Percentiles rank a stretch among this genome's conserved stretches.
Evolutionary conservation across 2,113 vertebrate genomes (phyloP).

Genomic region (Hydrolagus affinis): DNA sequence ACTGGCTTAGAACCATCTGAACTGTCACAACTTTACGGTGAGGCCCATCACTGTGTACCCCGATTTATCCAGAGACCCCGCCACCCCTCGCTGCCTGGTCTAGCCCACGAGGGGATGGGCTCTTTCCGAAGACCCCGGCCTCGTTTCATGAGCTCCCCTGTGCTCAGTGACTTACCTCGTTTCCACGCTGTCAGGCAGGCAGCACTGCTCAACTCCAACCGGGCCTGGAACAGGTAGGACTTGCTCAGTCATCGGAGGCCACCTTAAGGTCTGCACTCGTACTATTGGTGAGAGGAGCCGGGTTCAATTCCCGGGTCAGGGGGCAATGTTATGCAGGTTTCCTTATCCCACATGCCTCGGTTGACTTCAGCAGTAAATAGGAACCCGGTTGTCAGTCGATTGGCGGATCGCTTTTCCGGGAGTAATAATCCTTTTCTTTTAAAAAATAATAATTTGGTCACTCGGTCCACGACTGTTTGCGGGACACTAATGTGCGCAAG

Average conservation of each 20-base stretch:
- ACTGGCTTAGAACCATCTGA: too few species aligned
- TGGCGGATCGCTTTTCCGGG: too few species aligned
- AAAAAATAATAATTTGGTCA: too few species aligned
- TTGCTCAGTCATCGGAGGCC: background rate
- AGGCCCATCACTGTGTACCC: background rate
- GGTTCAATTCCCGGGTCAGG: too few species aligned
- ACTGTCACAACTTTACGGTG: too few species aligned
- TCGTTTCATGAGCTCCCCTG: slow-evolving; percentile 92
- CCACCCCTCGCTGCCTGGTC: background rate
- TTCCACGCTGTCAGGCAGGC: slow-evolving; percentile 62
- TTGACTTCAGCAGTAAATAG: too few species aligned
- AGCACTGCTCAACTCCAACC: slow-evolving; percentile 74
- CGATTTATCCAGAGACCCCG: background rate
- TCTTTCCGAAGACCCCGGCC: slow-evolving; percentile 63
- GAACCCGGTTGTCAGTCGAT: too few species aligned
- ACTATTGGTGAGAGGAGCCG: background rate
- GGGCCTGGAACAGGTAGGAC: slow-evolving; percentile 84
- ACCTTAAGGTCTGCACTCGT: accelerated
- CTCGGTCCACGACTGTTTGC: too few species aligned
- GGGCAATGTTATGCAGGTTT: too few species aligned
- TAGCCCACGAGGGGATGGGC: slow-evolving; percentile 53
- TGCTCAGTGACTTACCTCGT: slow-evolving; percentile 79
- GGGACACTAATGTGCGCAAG: too few species aligned
- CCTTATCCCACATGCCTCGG: too few species aligned
- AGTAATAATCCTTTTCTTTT: too few species aligned